Evolutionary conservation across 1,140 invertebrate species (phyloP).

Genomic region (Rhopalosiphum maidis): DNA sequence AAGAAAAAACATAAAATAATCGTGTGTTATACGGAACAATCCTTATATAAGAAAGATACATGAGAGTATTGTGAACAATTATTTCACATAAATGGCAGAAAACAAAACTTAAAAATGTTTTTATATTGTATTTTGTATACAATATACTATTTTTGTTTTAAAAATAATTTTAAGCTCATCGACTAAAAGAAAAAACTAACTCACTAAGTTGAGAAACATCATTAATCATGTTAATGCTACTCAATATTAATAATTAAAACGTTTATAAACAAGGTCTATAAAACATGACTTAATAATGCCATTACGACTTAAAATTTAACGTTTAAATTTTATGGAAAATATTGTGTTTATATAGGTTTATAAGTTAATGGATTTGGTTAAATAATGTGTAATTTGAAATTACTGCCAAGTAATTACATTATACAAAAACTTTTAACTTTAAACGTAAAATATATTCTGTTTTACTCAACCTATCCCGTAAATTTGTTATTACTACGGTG

Average conservation of each 20-base stretch:
- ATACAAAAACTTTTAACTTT: background rate
- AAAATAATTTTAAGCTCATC: background rate
- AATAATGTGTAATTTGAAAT: slow-evolving; percentile 9
- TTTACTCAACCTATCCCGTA: background rate
- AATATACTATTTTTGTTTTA: too few species aligned
- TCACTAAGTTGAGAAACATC: background rate
- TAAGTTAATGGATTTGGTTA: background rate
- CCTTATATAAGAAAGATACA: background rate
- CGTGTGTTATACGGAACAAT: background rate
- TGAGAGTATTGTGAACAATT: background rate
- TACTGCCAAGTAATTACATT: background rate
- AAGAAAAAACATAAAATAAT: background rate
- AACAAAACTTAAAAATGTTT: background rate
- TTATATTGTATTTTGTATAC: background rate
- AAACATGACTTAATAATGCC: background rate
- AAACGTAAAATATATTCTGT: background rate
- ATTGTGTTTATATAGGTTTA: background rate
- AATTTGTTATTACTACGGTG: background rate
- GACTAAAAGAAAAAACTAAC: background rate
- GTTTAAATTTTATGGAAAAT: background rate
- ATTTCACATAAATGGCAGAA: background rate
- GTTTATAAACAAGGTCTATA: background rate
- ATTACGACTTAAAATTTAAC: background rate
- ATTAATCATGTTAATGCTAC: background rate
- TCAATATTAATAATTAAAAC: background rate